Evolutionary conservation across 2,888 invertebrate genomes (phyloP).

Genomic region (Leptopilina myrica): DNA sequence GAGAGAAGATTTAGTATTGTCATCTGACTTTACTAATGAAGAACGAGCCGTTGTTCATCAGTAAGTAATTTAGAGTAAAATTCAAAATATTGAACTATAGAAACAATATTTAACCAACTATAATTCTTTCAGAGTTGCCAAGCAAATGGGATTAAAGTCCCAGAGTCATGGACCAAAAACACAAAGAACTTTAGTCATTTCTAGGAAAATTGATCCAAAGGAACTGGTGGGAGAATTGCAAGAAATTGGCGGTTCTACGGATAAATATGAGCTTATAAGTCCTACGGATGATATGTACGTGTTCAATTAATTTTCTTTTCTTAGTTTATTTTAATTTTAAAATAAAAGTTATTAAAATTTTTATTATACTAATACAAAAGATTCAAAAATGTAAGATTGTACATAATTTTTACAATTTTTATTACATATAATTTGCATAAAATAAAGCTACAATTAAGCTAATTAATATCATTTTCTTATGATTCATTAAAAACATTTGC

Average conservation of each 20-base stretch:
- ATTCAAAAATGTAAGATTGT: too few species aligned
- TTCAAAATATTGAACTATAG: too few species aligned
- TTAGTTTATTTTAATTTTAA: background rate
- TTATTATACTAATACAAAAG: background rate
- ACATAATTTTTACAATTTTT: too few species aligned
- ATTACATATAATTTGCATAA: background rate
- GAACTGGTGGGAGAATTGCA: slow-evolving; percentile 77
- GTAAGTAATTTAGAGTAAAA: slow-evolving; percentile 65
- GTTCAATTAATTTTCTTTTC: slow-evolving; percentile 28
- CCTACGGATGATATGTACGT: slow-evolving; percentile 59
- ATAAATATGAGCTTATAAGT: slow-evolving; percentile 77
- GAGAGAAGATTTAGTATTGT: slow-evolving; percentile 80
- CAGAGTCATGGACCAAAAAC: slow-evolving; percentile 77
- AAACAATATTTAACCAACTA: background rate
- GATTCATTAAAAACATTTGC: background rate
- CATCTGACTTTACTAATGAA: slow-evolving; percentile 81
- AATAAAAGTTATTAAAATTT: background rate
- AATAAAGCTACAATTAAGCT: background rate
- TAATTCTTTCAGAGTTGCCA: slow-evolving; percentile 72
- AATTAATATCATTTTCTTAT: background rate
- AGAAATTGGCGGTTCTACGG: slow-evolving; percentile 77
- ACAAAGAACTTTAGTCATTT: slow-evolving; percentile 78
- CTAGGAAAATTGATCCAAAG: slow-evolving; percentile 75
- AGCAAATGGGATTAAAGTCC: slow-evolving; percentile 77
- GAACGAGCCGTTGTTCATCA: slow-evolving; percentile 82